Percentiles rank a stretch among this genome's conserved stretches.
Evolutionary conservation across 2,888 invertebrate species (phyloP).

Genomic region (Coleophora deauratella): DNA sequence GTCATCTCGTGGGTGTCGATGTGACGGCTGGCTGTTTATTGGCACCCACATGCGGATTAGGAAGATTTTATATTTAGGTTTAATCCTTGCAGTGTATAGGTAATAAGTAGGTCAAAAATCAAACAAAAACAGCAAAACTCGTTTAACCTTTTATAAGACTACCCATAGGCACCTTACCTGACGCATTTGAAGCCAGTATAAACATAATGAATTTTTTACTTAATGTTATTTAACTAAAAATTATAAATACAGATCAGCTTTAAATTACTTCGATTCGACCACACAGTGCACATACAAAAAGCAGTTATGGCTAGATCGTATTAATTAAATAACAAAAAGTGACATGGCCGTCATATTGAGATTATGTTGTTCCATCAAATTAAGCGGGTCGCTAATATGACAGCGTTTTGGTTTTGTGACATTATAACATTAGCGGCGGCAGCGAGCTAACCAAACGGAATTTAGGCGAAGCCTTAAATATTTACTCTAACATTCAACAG

Average conservation of each 20-base stretch:
- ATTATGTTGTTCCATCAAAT: slow-evolving; percentile 13
- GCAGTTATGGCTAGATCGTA: slow-evolving; percentile 9
- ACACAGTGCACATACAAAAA: slow-evolving; percentile 10
- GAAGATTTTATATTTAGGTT: slow-evolving; percentile 20
- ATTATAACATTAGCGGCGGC: no score
- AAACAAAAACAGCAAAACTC: no score
- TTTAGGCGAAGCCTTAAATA: slow-evolving; percentile 15
- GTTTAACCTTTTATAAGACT: no score
- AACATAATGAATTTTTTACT: no score
- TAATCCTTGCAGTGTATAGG: slow-evolving; percentile 13
- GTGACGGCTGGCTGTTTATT: slow-evolving; percentile 28
- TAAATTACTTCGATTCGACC: slow-evolving; percentile 3
- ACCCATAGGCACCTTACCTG: no score
- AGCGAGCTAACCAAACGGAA: slow-evolving; percentile 9
- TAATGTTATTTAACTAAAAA: no score
- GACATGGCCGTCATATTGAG: slow-evolving; percentile 14
- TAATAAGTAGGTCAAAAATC: no score
- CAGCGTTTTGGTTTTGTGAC: slow-evolving; percentile 21
- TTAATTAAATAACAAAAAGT: slow-evolving; percentile 15
- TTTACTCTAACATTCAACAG: slow-evolving; percentile 18
- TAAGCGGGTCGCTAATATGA: slow-evolving; percentile 15
- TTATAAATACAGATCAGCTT: no score
- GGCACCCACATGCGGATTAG: slow-evolving; percentile 37
- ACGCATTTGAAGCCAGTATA: no score
- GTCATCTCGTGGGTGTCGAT: slow-evolving; percentile 36